A percentile compares a stretch with the other conserved stretches of the same genome.
Conservation (phyloP, 2,113 vertebrate species). For the Chloebia gouldiae region DNA sequence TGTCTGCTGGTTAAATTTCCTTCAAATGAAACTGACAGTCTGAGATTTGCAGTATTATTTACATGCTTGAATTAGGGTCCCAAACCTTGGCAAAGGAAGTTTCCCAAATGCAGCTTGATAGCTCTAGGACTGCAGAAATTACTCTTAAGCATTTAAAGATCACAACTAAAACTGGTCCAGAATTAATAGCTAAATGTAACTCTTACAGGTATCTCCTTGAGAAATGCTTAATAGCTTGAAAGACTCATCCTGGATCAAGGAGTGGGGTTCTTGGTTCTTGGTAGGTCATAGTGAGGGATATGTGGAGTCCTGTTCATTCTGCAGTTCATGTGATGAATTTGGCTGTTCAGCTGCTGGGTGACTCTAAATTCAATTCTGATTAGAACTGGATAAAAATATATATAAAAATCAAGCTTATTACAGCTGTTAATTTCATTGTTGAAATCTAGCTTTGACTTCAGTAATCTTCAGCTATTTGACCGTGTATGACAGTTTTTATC, state of each 20-base stretch:
- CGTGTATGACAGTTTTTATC: background rate
- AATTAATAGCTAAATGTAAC: background rate
- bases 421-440: background rate
- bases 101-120: background rate
- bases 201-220: background rate
- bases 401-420: background rate
- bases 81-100: background rate
- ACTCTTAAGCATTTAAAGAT: background rate
- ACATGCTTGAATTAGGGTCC: background rate
- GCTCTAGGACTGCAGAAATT: background rate
- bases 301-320: background rate
- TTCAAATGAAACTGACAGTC: background rate
- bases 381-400: slow-evolving; percentile 41
- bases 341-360: slow-evolving; percentile 79
- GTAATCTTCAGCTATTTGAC: background rate
- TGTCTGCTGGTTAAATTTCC: background rate
- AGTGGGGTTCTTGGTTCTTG: background rate
- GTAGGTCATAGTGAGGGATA: background rate
- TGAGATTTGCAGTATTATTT: background rate
- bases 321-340: slow-evolving; percentile 73
- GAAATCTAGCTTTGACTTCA: background rate
- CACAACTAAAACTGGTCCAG: background rate
- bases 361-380: slow-evolving; percentile 74
- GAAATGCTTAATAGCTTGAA: background rate
- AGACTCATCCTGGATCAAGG: background rate